Conservation (phyloP, 1,140 invertebrate species). For the Diorhabda elongata region DNA sequence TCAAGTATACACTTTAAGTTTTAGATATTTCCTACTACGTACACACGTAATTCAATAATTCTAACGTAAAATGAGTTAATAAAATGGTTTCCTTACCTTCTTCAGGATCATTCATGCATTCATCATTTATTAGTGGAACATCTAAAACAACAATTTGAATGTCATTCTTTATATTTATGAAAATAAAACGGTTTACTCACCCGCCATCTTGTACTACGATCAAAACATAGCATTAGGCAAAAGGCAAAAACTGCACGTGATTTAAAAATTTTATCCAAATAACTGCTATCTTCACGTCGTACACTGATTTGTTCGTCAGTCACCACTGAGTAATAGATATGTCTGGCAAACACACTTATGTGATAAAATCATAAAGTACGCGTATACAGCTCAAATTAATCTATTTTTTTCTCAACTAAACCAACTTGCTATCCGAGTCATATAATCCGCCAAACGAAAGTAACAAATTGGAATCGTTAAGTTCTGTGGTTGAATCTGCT, state of each 20-base stretch:
- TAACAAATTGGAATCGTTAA: no score
- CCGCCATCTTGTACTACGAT: slow-evolving; percentile 45
- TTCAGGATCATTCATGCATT: slow-evolving; percentile 40
- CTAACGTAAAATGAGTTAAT: slow-evolving; percentile 21
- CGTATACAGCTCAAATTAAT: no score
- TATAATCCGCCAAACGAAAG: no score
- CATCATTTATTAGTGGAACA: slow-evolving; percentile 40
- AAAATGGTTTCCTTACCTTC: slow-evolving; percentile 39
- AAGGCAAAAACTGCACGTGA: slow-evolving; percentile 36
- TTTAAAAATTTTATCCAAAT: slow-evolving; percentile 20
- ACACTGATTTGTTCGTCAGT: neutral
- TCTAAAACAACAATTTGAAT: slow-evolving; percentile 37
- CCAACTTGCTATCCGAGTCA: no score
- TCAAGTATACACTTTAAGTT: no score
- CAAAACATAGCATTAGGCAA: slow-evolving; percentile 42
- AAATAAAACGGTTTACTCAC: slow-evolving; percentile 38
- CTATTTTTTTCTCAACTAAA: no score
- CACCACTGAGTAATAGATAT: no score
- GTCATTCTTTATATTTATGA: slow-evolving; percentile 25
- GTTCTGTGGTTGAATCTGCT: no score
- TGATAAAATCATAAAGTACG: no score
- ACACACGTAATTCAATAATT: neutral
- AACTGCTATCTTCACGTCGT: neutral
- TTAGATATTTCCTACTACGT: neutral
- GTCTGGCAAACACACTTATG: no score